Base-by-base conservation (phyloP, 2,888 invertebrate species). In the Mycalesis mineus region DNA sequence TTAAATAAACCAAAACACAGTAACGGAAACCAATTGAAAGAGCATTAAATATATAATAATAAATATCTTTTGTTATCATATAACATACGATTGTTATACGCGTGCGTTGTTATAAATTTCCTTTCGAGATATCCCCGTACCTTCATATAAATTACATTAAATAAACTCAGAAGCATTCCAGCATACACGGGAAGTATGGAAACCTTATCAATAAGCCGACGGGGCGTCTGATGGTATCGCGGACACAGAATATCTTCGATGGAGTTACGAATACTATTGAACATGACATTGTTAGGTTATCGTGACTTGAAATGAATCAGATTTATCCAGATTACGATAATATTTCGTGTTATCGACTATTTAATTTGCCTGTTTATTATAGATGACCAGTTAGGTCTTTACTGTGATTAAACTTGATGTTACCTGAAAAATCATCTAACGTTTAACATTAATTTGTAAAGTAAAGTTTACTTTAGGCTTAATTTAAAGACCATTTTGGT, bases 151-250 rank as follows among this genome's bases (percentile, higher is more conserved):
- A 80, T 83, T 78, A 83, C 75, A 81, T 82, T 80, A 82, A 81
- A 81, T 84, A 85, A 85, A 83, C 77, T 82, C 83, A 83, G 86
- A 76, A 84, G 84, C 87, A 84, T 83, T 82, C 80, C 82, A 65
- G 79, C 82, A 82, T 78, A 83, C 77, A 80, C 80, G 82, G 87
- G 84, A 86, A 85, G 85, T 87, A 86, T 83, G 82, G 85, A 83
- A 85, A 82, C 80, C 80, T 87, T 88, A 88, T 88, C 88, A 86
- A 86, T 87, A 87, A 86, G 85, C 75, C 88, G 74, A 77, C 88
- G 84, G 88, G 88, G 87, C 72, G 84, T 81, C 84, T 79, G 88
- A 87, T 88, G 79, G 74, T 82, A 88, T 88, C 87, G 79, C 75
- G 75, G 72, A 74, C 65, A 72, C 74, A 76, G 77, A 75, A 80